phyloP scores from a whole-genome alignment of 2,888 invertebrate species.

The Lutraria lutraria region DNA sequence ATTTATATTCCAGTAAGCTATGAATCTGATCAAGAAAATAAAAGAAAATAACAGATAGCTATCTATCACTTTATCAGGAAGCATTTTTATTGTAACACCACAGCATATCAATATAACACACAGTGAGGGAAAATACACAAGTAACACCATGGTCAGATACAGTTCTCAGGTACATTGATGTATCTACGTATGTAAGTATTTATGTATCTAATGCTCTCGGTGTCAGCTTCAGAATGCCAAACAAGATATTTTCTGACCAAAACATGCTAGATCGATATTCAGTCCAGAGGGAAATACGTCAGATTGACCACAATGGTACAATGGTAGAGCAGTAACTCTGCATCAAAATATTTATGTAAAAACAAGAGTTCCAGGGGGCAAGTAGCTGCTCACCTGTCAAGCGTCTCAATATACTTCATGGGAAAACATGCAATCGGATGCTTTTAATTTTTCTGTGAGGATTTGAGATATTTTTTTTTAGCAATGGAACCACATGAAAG shows the following conservation, averaged over 20 bases:
- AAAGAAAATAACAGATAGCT: too few relatives aligned
- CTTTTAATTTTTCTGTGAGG: too few relatives aligned
- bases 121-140: background rate
- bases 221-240: constrained; percentile 15
- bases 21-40: background rate
- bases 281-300: background rate
- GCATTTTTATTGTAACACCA: background rate
- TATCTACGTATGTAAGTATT: background rate
- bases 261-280: background rate
- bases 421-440: too few relatives aligned
- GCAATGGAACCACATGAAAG: too few relatives aligned
- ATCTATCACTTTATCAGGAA: background rate
- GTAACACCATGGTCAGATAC: background rate
- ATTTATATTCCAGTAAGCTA: background rate
- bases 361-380: background rate
- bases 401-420: too few relatives aligned
- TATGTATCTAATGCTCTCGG: background rate
- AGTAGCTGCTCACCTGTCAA: too few relatives aligned
- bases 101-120: constrained; percentile 9
- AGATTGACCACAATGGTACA: background rate
- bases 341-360: background rate
- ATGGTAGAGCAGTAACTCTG: background rate
- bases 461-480: too few relatives aligned
- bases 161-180: background rate
- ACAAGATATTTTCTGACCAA: constrained; percentile 14